Conservation (phyloP, 2,888 invertebrate genomes). For the Agrotis clavis region DNA sequence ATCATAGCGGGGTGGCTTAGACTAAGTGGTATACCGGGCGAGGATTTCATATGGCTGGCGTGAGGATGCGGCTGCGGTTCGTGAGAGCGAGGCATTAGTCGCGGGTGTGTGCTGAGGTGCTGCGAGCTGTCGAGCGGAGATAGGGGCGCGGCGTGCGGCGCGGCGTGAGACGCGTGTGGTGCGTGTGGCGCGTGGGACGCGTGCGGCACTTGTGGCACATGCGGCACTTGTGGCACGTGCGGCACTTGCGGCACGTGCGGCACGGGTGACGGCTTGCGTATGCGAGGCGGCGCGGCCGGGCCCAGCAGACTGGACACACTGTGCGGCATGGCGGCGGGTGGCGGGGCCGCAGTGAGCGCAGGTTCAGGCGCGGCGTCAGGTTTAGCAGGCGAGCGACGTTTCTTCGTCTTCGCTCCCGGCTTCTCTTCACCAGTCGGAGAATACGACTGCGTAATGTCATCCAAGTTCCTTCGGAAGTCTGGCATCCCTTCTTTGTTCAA, state of each 20-base stretch:
- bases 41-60: conserved; percentile 53
- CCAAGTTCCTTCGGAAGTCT: conserved; percentile 87
- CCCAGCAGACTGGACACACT: conserved; percentile 87
- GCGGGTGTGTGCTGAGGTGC: conserved; percentile 29
- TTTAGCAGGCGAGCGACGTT: conserved; percentile 86
- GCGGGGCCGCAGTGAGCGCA: neutral
- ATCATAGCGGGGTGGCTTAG: conserved; percentile 76
- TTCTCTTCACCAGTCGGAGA: conserved; percentile 85
- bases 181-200: conserved; percentile 69
- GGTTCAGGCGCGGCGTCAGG: conserved; percentile 64
- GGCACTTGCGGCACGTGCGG: conserved; percentile 30
- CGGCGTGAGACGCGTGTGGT: conserved; percentile 37
- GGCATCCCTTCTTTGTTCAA: conserved; percentile 86
- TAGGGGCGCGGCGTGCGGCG: conserved; percentile 60
- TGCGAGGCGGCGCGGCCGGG: conserved; percentile 62
- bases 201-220: too few species aligned
- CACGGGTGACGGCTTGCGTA: conserved; percentile 68
- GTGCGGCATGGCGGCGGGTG: conserved; percentile 81
- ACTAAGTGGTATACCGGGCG: conserved; percentile 68
- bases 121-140: conserved; percentile 62
- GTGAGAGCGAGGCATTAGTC: conserved; percentile 46
- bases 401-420: conserved; percentile 79
- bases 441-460: conserved; percentile 89
- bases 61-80: conserved; percentile 57
- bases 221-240: conserved; percentile 3